Conservation (phyloP, 2,113 vertebrate genomes). For the Pseudorhombus dupliciocellatus region DNA sequence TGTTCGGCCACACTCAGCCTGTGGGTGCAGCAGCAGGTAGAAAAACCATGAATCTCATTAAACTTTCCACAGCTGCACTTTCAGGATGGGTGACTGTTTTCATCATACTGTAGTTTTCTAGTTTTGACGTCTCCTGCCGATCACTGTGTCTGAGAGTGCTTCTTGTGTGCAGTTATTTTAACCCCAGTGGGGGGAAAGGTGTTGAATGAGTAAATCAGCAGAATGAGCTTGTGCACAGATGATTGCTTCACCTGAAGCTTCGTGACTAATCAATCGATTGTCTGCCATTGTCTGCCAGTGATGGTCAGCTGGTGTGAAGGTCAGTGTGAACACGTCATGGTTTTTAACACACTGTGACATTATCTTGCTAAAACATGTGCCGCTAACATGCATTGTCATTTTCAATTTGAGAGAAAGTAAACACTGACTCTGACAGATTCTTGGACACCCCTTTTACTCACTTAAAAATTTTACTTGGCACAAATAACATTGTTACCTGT, state of each 20-base stretch:
- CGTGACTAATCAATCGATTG: slow-evolving; percentile 51
- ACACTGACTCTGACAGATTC: neutral
- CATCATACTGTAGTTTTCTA: neutral
- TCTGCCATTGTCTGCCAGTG: slow-evolving; percentile 42
- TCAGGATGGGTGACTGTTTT: neutral
- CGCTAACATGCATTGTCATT: neutral
- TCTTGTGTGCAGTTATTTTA: neutral
- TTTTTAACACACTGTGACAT: too few relatives aligned
- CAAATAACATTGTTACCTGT: neutral
- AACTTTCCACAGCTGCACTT: neutral
- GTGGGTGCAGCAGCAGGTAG: too few relatives aligned
- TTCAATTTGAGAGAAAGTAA: neutral
- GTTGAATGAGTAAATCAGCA: slow-evolving; percentile 30
- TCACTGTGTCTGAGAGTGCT: neutral
- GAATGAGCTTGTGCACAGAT: slow-evolving; percentile 30
- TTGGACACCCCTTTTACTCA: neutral
- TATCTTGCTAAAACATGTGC: neutral
- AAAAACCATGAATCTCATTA: neutral
- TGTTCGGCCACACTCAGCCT: too few relatives aligned
- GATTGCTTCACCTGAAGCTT: slow-evolving; percentile 55
- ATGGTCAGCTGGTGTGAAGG: slow-evolving; percentile 15
- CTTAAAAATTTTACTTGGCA: neutral
- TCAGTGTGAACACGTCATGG: neutral
- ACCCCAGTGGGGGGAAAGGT: slow-evolving; percentile 31
- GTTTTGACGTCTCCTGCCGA: neutral